Conservation (phyloP, 2,888 invertebrate species). For the Eretmocerus hayati region DNA sequence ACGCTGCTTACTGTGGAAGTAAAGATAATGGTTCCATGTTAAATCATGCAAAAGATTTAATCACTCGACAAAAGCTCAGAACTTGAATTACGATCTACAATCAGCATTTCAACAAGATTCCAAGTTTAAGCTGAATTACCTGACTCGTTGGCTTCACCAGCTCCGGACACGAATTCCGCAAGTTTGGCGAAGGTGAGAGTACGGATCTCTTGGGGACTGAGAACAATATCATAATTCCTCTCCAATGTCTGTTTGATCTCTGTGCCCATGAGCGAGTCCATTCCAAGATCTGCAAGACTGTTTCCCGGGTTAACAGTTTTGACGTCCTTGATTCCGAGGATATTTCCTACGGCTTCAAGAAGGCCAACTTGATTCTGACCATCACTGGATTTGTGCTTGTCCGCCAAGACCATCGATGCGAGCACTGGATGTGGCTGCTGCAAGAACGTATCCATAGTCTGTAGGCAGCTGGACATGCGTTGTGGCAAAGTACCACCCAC, state of each 20-base stretch:
- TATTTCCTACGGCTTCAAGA: conserved; percentile 76
- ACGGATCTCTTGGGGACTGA: conserved; percentile 88
- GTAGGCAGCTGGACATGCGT: conserved; percentile 86
- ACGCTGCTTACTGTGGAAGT: too few relatives aligned
- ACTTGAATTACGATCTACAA: too few relatives aligned
- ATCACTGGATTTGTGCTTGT: conserved; percentile 62
- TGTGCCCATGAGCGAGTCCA: conserved; percentile 98
- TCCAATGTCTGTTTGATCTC: conserved; percentile 96
- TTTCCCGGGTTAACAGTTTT: conserved; percentile 68
- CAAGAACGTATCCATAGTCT: conserved; percentile 82
- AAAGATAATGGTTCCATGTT: too few relatives aligned
- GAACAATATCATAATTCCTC: conserved; percentile 81
- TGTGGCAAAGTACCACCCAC: conserved; percentile 96
- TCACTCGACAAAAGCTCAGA: too few relatives aligned
- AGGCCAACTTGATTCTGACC: conserved; percentile 58
- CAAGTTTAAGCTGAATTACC: too few relatives aligned
- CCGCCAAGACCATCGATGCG: conserved; percentile 80
- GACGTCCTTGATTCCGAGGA: conserved; percentile 82
- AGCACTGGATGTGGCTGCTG: conserved; percentile 80
- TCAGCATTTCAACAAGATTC: too few relatives aligned
- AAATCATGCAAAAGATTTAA: too few relatives aligned
- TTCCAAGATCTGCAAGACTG: conserved; percentile 87
- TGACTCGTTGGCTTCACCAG: conserved; percentile 25
- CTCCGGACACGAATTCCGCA: conserved; percentile 49
- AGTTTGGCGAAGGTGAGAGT: conserved; percentile 72